phyloP scores from a whole-genome alignment of 2,113 vertebrate species.

The Mustelus asterias region DNA sequence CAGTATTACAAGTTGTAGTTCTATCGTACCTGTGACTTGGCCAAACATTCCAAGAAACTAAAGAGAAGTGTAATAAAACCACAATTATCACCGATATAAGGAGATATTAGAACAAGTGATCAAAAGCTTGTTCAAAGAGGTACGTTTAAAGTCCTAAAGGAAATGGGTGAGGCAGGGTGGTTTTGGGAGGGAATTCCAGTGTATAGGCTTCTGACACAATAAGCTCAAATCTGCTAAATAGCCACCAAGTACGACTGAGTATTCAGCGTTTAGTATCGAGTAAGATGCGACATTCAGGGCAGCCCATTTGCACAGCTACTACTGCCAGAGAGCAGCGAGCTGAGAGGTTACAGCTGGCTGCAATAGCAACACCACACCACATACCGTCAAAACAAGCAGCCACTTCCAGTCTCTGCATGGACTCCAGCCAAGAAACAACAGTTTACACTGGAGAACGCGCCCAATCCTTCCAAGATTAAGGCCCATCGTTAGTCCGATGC shows the following conservation, averaged over 20 bases:
- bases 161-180: not conserved
- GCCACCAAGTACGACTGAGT: not conserved
- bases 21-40: not conserved
- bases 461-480: not conserved
- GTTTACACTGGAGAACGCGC: not conserved
- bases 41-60: not conserved
- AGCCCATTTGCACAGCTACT: not conserved
- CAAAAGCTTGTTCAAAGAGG: not conserved
- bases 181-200: not conserved
- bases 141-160: not conserved
- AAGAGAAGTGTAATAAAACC: not conserved
- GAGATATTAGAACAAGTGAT: not conserved
- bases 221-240: not conserved
- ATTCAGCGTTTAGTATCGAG: not conserved
- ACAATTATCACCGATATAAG: not conserved
- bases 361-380: not conserved
- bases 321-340: not conserved
- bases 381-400: too few species aligned
- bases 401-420: not conserved
- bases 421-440: not conserved
- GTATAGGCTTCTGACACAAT: not conserved
- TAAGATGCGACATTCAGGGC: not conserved
- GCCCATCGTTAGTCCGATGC: not conserved
- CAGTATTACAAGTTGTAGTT: not conserved
- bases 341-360: not conserved